A percentile compares a stretch with the other conserved stretches of the same genome.
These are phyloP conservation scores for Naso thynnoides DNA, from an alignment of 2,797 vertebrate genomes.

Conservation along the genomic window DNA sequence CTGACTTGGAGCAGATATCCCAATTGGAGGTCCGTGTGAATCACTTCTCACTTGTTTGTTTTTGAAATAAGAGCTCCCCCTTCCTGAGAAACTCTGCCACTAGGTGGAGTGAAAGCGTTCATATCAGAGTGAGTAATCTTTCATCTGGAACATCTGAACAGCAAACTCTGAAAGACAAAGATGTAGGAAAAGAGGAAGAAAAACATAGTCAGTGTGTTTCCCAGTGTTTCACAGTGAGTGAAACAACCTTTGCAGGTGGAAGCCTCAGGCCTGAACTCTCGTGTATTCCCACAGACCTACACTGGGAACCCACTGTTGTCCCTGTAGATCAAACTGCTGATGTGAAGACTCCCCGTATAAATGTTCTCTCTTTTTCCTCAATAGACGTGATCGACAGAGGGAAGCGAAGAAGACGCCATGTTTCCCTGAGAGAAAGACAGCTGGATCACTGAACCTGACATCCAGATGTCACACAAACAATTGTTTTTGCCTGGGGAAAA, in stretches of 20 bases:
- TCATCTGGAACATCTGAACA: constrained; percentile 11
- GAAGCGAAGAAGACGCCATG: constrained; percentile 12
- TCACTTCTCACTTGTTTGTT: background rate
- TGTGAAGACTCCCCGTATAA: constrained; percentile 4
- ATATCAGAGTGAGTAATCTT: constrained; percentile 24
- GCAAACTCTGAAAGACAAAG: constrained; percentile 6
- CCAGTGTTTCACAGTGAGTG: too few relatives aligned
- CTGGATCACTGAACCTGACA: constrained; percentile 49
- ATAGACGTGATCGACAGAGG: constrained; percentile 26
- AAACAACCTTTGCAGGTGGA: constrained; percentile 15
- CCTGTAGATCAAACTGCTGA: constrained; percentile 27
- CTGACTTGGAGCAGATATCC: background rate
- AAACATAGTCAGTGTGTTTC: background rate
- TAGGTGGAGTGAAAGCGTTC: constrained; percentile 76
- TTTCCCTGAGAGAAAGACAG: constrained; percentile 30
- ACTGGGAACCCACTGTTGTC: constrained; percentile 4
- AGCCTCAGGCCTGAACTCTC: constrained; percentile 13
- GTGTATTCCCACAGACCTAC: constrained; percentile 28
- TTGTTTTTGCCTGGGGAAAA: constrained; percentile 39
- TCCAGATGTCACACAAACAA: constrained; percentile 30
- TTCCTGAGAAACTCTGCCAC: constrained; percentile 62
- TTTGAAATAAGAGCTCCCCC: background rate
- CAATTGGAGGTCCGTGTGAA: background rate
- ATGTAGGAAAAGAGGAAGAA: background rate
- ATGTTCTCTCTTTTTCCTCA: constrained; percentile 12